Evolutionary conservation across 1,140 invertebrate genomes (phyloP).

Genomic region (Drosophila parabipectinata): DNA sequence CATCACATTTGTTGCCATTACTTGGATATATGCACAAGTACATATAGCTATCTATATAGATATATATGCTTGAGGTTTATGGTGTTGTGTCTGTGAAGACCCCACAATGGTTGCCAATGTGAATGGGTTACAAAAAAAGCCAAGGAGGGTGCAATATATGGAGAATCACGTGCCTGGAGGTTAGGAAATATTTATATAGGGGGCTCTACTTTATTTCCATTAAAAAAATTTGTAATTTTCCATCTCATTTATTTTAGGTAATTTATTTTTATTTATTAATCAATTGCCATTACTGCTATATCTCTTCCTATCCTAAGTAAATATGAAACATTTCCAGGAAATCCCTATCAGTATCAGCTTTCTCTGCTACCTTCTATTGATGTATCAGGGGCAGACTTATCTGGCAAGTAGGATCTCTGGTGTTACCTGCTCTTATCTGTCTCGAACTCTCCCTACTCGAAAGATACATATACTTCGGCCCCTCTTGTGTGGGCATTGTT

Average conservation of each 20-base stretch:
- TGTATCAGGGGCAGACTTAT: constrained; percentile 34
- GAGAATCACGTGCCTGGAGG: constrained; percentile 22
- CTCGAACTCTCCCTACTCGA: constrained; percentile 2
- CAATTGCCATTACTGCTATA: not conserved
- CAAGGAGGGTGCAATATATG: not conserved
- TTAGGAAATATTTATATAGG: not conserved
- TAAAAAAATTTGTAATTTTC: not conserved
- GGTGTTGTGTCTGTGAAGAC: constrained; percentile 3
- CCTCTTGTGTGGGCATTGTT: constrained; percentile 45
- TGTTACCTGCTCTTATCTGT: constrained; percentile 54
- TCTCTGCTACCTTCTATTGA: constrained; percentile 32
- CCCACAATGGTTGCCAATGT: constrained; percentile 26
- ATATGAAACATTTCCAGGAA: constrained; percentile 37
- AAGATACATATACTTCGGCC: constrained; percentile 8
- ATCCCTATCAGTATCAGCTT: constrained; percentile 31
- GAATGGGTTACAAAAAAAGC: constrained; percentile 19
- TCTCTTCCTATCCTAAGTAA: not conserved
- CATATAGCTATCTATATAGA: constrained; percentile 9
- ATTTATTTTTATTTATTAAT: not conserved
- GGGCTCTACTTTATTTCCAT: not conserved
- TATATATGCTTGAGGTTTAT: not conserved
- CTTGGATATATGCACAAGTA: constrained; percentile 12
- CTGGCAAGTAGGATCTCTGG: constrained; percentile 21
- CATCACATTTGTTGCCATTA: constrained; percentile 68
- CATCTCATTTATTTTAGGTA: not conserved